Base-by-base conservation (phyloP, 1,140 invertebrate genomes). In the Drosophila oshimai region DNA sequence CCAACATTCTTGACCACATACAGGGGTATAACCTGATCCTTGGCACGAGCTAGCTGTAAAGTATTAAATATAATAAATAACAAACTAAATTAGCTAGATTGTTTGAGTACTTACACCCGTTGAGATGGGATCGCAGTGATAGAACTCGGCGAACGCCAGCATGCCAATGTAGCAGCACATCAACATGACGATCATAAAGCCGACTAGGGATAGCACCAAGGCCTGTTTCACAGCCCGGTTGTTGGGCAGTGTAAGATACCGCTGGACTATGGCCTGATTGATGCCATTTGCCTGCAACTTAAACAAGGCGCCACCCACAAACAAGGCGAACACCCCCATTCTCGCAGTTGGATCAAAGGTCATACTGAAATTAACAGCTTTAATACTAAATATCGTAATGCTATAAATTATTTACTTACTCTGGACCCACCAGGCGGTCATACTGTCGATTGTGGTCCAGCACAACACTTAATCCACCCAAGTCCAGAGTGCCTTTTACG, bases 221-320 rank as follows among this genome's bases (percentile, higher is more conserved):
- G 94, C 93, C 55, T 94, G 74, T 91, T 93, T 91, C 61, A 95
- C 95, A 71, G 92, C 92, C 91, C 93, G 92, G 33, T 94, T 92
- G 6, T 93, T 93, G 2, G 95, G 93, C 51, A 96, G 89, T 0
- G 96, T 94, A 24, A 96, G 93, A 71, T 96, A 97, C 31, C 97
- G 92, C 79, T 98, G 96, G 0, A 97, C 95, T 92, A 96, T 95
- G 7, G 96, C 94, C 91, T 97, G 97, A 91, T 97, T 96, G 17
- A 96, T 95, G n/a, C 95, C 94, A 87, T 96, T 96, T 47, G 95
- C 94, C 44, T 95, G 93, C 0, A 95, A 93, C 93, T 94, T 95
- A 61, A 95, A 96, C 18, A 97, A 92, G 75, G 94, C 94, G 0
- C 95, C 95, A 0, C 96, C 97, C 68, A 98, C 91, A 37, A 95